phyloP scores from a whole-genome alignment of 2,888 invertebrate genomes.

The Drosophila diplacantha region DNA sequence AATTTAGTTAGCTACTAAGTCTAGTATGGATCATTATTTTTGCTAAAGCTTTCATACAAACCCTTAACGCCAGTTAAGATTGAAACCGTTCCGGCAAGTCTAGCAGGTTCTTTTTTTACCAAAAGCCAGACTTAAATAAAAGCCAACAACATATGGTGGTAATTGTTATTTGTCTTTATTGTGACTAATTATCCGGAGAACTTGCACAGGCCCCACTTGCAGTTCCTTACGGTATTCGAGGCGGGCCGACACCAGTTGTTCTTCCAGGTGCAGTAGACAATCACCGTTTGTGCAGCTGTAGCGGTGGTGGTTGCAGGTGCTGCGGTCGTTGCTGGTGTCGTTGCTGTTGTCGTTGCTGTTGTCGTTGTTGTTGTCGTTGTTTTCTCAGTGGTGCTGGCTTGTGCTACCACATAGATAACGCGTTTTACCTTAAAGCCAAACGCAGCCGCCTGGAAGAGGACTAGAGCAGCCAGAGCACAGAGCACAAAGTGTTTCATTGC shows the following conservation, averaged over 20 bases:
- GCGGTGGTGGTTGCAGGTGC: background rate
- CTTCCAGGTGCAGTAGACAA: constrained; percentile 28
- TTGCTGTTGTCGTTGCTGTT: background rate
- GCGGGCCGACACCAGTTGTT: constrained; percentile 29
- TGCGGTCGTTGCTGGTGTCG: too few relatives aligned
- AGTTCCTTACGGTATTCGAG: constrained; percentile 7
- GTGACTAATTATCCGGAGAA: constrained; percentile 3
- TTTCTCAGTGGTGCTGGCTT: background rate
- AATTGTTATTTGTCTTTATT: constrained; percentile 9
- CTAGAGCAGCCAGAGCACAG: constrained; percentile 16
- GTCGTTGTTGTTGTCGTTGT: background rate
- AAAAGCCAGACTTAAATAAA: constrained; percentile 43
- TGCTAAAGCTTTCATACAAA: constrained; percentile 32
- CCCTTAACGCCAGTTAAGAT: constrained; percentile 31
- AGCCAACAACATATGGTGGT: constrained; percentile 13
- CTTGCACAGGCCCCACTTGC: constrained; percentile 30
- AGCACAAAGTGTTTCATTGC: constrained; percentile 22
- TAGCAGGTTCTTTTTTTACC: constrained; percentile 34
- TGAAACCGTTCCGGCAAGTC: constrained; percentile 52
- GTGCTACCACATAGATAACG: constrained; percentile 15
- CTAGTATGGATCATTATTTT: constrained; percentile 31
- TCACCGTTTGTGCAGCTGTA: constrained; percentile 1
- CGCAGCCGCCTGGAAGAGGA: constrained; percentile 15
- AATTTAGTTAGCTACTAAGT: constrained; percentile 45
- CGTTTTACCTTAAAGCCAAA: constrained; percentile 9